These are phyloP conservation scores for Limosa lapponica DNA, from an alignment of 2,797 vertebrate genomes.

Conservation along the genomic window DNA sequence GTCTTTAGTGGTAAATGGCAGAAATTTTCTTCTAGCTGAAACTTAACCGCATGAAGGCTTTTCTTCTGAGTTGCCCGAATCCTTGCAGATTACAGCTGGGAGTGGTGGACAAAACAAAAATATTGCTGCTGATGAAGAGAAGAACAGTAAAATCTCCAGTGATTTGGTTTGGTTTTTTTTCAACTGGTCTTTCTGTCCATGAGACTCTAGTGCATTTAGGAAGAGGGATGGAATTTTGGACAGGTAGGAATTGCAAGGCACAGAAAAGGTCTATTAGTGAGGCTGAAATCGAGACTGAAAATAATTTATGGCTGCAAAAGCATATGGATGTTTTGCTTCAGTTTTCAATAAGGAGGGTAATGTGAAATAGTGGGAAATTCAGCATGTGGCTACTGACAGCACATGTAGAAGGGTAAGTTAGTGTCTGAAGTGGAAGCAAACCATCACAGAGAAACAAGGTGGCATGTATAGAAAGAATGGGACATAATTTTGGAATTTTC, in stretches of 20 bases:
- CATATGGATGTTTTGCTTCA: background rate
- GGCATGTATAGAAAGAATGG: background rate
- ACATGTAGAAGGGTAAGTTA: background rate
- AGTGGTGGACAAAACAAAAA: background rate
- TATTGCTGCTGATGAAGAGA: background rate
- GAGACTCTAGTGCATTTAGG: background rate
- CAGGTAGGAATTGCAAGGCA: background rate
- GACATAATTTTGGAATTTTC: background rate
- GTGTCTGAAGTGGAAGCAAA: background rate
- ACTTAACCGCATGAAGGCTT: background rate
- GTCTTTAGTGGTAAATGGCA: background rate
- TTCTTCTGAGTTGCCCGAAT: background rate
- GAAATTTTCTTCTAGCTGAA: background rate
- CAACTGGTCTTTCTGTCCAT: background rate
- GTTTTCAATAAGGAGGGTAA: background rate
- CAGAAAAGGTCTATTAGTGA: background rate
- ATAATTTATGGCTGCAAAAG: background rate
- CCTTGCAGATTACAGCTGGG: background rate
- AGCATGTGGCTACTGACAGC: background rate
- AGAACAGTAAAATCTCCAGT: background rate
- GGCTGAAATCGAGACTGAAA: background rate
- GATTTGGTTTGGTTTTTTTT: background rate
- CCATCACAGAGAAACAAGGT: background rate
- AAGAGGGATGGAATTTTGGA: background rate
- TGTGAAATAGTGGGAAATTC: background rate